Conservation (phyloP, 2,113 vertebrate species). For the Engraulis encrasicolus region DNA sequence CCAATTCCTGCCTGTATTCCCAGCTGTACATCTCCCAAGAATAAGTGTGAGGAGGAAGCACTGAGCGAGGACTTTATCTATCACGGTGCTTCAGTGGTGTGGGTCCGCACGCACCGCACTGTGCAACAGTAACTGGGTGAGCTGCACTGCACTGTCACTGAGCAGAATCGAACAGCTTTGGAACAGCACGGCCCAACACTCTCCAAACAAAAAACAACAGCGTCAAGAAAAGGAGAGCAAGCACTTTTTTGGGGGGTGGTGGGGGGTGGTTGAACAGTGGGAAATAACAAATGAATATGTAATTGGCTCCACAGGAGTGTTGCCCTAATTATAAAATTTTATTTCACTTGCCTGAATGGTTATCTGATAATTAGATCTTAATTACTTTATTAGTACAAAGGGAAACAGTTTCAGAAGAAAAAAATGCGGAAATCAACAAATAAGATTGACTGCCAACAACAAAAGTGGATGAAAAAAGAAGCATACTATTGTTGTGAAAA, state of each 20-base stretch:
- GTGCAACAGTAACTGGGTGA: conserved; percentile 33
- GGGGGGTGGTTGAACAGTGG: background rate
- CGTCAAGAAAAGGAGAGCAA: background rate
- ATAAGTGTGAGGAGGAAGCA: conserved; percentile 27
- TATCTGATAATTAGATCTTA: conserved; percentile 41
- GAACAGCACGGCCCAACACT: background rate
- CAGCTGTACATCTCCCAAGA: too few species aligned
- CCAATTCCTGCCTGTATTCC: conserved; percentile 23
- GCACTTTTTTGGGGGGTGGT: background rate
- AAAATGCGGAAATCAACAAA: conserved; percentile 37
- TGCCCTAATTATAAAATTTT: conserved; percentile 42
- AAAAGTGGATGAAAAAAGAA: conserved; percentile 11
- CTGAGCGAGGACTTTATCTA: conserved; percentile 36
- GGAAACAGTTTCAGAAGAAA: background rate
- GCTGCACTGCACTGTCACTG: conserved; percentile 12
- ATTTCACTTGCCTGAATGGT: conserved; percentile 36
- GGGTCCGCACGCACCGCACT: conserved; percentile 16
- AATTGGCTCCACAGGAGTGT: conserved; percentile 35
- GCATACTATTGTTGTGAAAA: background rate
- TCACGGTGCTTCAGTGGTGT: conserved; percentile 30
- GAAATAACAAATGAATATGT: conserved; percentile 21
- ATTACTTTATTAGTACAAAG: conserved; percentile 32
- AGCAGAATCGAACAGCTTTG: background rate
- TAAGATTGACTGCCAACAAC: conserved; percentile 11
- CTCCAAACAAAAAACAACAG: background rate